Percentiles rank a stretch among this genome's conserved stretches.
Conservation (phyloP, 2,888 invertebrate species). For the Beris chalybata region DNA sequence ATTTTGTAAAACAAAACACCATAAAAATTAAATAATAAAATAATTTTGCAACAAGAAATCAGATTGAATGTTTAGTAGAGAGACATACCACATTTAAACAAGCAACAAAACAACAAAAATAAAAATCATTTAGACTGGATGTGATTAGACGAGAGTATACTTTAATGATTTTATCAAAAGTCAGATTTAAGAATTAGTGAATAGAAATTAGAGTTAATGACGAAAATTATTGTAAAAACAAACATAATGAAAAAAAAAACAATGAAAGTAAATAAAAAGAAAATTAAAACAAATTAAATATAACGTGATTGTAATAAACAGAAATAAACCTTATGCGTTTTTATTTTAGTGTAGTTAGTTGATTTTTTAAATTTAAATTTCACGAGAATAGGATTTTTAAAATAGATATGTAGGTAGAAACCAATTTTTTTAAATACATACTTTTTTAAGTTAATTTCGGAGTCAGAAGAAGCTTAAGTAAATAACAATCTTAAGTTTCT, state of each 20-base stretch:
- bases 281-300: constrained; percentile 29
- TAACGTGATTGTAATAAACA: constrained; percentile 32
- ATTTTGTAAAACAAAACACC: no score
- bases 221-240: constrained; percentile 33
- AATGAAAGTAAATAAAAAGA: constrained; percentile 15
- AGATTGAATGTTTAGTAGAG: neutral
- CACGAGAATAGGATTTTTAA: no score
- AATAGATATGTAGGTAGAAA: no score
- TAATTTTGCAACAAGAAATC: constrained; percentile 5
- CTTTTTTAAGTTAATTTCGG: no score
- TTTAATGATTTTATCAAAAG: constrained; percentile 29
- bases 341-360: no score
- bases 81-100: neutral
- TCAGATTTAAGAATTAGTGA: constrained; percentile 21
- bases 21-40: no score
- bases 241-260: constrained; percentile 18
- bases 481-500: no score
- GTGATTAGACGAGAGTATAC: constrained; percentile 39
- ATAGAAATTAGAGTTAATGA: constrained; percentile 20
- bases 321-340: no score
- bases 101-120: constrained; percentile 16
- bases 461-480: no score
- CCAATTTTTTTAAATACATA: no score
- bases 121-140: constrained; percentile 38
- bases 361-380: no score